phyloP scores from a whole-genome alignment of 2,888 invertebrate species.

The Podabrus alpinus region DNA sequence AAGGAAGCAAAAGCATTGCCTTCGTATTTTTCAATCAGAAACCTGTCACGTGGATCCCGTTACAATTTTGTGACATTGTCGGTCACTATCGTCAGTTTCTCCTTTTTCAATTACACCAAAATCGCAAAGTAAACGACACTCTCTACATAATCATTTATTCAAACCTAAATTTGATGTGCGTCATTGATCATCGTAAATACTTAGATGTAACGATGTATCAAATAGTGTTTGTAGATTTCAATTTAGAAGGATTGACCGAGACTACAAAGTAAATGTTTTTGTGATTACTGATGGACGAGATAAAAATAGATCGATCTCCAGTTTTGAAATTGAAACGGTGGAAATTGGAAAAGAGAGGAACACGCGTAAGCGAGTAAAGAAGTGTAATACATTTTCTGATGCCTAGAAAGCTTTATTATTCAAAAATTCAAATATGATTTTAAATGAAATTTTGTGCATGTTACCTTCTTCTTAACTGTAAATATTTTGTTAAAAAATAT shows the following conservation, averaged over 20 bases:
- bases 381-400: slow-evolving; percentile 39
- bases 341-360: slow-evolving; percentile 48
- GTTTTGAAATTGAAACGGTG: slow-evolving; percentile 51
- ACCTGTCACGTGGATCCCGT: slow-evolving; percentile 67
- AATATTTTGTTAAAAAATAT: no score
- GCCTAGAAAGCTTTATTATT: slow-evolving; percentile 49
- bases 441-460: slow-evolving; percentile 24
- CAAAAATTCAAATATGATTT: slow-evolving; percentile 52
- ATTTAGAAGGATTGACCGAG: slow-evolving; percentile 39
- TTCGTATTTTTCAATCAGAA: slow-evolving; percentile 68
- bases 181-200: slow-evolving; percentile 23
- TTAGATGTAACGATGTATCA: slow-evolving; percentile 33
- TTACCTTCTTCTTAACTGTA: not conserved
- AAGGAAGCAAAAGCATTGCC: slow-evolving; percentile 43
- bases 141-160: slow-evolving; percentile 12
- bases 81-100: slow-evolving; percentile 36
- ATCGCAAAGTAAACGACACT: slow-evolving; percentile 20
- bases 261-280: slow-evolving; percentile 42
- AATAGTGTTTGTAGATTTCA: slow-evolving; percentile 34
- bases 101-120: slow-evolving; percentile 43
- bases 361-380: slow-evolving; percentile 43
- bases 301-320: slow-evolving; percentile 50
- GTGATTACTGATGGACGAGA: slow-evolving; percentile 51
- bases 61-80: slow-evolving; percentile 57
- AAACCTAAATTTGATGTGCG: slow-evolving; percentile 33